Evolutionary conservation across 1,140 invertebrate genomes (phyloP), one percentile per base, ranked within the genome.

Genomic region (Sinella curviseta): DNA sequence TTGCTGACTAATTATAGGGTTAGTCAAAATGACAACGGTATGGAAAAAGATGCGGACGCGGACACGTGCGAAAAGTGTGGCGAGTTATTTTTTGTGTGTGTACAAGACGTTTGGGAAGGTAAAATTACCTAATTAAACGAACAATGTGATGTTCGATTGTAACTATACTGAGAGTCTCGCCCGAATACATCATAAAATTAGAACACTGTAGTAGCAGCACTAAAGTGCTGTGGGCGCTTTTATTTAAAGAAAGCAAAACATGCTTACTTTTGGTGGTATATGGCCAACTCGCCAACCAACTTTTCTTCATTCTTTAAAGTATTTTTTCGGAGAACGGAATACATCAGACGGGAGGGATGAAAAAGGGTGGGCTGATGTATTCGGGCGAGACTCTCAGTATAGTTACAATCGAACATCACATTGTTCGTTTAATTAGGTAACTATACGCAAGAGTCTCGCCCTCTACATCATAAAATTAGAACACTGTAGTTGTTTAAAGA

Each of bases 401-500:
- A n/a, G 24, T 60, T 60, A 60, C 12, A n/a, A 26, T 60, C 14
- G 24, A 60, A 60, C 57, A 14, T 17, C 57, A 60, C 14, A n/a
- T 60, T 14, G 57, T 60, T 60, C 24, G 57, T 60, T 60, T 60
- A 60, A 60, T 26, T n/a, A 3, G 24, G 12, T 26, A 60, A 60
- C 24, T n/a, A 12, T 60, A 26, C 57, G 8, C 24, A 8, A 26
- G 57, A 8, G 57, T 17, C 14, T 60, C 24, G 12, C 24, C 57
- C 57, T 60, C 57, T 60, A 4, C 12, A 60, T 17, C 57, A 60
- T 4, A 60, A 26, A 26, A 60, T 60, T 60, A 17, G 8, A 60
- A 14, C 24, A 60, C 57, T 60, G 57, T 26, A 60, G 57, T 60
- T n/a, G 57, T 60, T 60, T n/a, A 60, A 60, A 60, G 57, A 3